Base-by-base conservation (phyloP, 2,888 invertebrate species). In the Trichopoda pennipes region DNA sequence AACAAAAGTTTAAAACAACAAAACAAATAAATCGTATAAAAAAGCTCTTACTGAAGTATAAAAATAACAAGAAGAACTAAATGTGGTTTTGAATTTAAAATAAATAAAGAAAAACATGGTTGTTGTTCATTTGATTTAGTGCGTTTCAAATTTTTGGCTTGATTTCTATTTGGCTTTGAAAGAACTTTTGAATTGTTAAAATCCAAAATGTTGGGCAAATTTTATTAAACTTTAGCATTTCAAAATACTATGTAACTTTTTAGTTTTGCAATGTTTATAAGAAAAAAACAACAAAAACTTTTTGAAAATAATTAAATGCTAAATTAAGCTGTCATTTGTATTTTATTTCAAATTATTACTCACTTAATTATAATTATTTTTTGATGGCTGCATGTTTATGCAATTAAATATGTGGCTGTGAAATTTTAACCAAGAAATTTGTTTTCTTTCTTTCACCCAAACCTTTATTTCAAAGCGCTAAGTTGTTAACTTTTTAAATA, bases 11-110 rank as follows among this genome's bases (percentile, higher is more conserved):
- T 28, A 28, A 28, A 8, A 28, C 4, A 28, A 28, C 2, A 28
- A 28, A 28, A 69, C 28, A 70, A 55, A 77, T 60, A 70, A 51
- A 72, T 64, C 21, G 51, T 51, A 44, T 28, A 61, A 61, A 66
- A 58, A 58, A 55, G 49, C 70, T 73, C 66, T 73, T 60, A 66
- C n/a, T 42, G 47, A 60, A 47, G 23, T 53, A 21, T 14, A 51
- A 60, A 53, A 47, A 61, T 28, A 28, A 6, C 28, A 68, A 69
- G 0, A 80, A 58, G 44, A 75, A 73, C 53, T 68, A 17, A 74
- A 66, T 64, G 64, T 49, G 74, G 81, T 78, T 78, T 81, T 44
- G 23, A 44, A 58, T 44, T 55, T 42, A 53, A 69, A 69, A 70
- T 3, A 47, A 23, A 68, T 44, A 60, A 60, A 60, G 58, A 68